Percentiles rank a stretch among this genome's conserved stretches.
phyloP scores from a whole-genome alignment of 2,888 invertebrate species.

The Scrobipalpa costella region DNA sequence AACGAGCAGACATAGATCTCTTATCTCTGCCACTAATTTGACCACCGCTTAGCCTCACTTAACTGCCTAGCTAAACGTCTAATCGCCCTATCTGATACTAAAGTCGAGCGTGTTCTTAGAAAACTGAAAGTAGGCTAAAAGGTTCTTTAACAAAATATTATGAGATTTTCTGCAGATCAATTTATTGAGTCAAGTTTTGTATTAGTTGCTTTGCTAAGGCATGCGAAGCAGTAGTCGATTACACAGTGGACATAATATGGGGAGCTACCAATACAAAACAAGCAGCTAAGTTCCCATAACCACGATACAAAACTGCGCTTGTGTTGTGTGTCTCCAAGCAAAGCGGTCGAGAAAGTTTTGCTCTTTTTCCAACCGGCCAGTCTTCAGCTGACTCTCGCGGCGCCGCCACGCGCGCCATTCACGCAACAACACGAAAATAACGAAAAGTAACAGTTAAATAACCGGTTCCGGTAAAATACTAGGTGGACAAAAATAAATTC shows the following conservation, averaged over 20 bases:
- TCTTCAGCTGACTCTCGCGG: slow-evolving; percentile 41
- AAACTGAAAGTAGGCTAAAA: slow-evolving; percentile 2
- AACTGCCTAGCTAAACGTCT: not conserved
- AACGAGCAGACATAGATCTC: not conserved
- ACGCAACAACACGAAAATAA: slow-evolving; percentile 8
- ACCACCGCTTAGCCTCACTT: not conserved
- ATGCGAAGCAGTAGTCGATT: not conserved
- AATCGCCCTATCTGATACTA: not conserved
- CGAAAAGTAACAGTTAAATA: slow-evolving; percentile 24
- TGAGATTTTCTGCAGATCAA: not conserved
- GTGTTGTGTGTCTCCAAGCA: slow-evolving; percentile 24
- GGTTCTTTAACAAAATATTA: not conserved
- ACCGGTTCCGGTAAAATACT: slow-evolving; percentile 33
- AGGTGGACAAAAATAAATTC: slow-evolving; percentile 34
- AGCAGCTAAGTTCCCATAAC: slow-evolving; percentile 2
- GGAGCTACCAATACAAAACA: not conserved
- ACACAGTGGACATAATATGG: not conserved
- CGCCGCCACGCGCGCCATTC: slow-evolving; percentile 37
- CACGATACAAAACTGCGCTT: slow-evolving; percentile 1
- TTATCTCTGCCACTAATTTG: slow-evolving; percentile 1
- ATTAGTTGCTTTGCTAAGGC: no score
- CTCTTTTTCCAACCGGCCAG: slow-evolving; percentile 45
- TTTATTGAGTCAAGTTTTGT: no score
- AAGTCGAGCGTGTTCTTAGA: not conserved
- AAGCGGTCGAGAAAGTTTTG: slow-evolving; percentile 52